Conservation (phyloP, 92 coral and sea anemone genomes). For the Micromussa lordhowensis region DNA sequence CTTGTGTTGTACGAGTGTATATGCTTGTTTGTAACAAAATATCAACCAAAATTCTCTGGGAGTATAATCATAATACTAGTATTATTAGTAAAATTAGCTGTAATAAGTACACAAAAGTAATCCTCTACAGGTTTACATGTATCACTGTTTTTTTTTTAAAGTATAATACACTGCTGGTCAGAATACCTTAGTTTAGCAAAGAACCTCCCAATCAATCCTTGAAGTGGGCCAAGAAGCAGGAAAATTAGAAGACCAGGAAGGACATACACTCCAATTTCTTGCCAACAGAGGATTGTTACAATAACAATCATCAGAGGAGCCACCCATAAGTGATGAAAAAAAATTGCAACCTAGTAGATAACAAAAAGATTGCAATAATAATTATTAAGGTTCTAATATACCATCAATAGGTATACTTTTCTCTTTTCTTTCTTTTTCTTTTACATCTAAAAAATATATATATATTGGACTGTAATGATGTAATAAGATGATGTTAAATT, state of each 20-base stretch:
- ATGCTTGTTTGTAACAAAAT: no score
- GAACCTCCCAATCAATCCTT: conserved; percentile 85
- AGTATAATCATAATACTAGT: no score
- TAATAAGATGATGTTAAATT: no score
- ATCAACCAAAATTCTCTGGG: no score
- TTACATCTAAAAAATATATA: no score
- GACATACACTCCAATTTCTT: conserved; percentile 78
- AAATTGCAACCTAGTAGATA: conserved; percentile 70
- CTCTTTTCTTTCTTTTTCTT: no score
- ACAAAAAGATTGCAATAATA: neutral
- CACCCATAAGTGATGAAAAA: conserved; percentile 77
- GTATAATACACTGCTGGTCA: neutral
- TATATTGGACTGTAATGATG: no score
- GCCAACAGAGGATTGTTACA: conserved; percentile 71
- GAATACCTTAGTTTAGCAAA: conserved; percentile 88
- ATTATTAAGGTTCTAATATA: no score
- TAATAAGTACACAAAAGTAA: no score
- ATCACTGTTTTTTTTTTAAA: neutral
- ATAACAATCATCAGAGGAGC: conserved; percentile 69
- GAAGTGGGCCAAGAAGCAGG: conserved; percentile 83
- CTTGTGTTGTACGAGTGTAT: no score
- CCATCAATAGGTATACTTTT: no score
- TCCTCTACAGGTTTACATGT: neutral
- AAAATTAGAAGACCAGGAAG: conserved; percentile 82
- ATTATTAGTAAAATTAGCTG: no score